phyloP scores from a whole-genome alignment of 2,113 vertebrate species.

The Gopherus evgoodei region DNA sequence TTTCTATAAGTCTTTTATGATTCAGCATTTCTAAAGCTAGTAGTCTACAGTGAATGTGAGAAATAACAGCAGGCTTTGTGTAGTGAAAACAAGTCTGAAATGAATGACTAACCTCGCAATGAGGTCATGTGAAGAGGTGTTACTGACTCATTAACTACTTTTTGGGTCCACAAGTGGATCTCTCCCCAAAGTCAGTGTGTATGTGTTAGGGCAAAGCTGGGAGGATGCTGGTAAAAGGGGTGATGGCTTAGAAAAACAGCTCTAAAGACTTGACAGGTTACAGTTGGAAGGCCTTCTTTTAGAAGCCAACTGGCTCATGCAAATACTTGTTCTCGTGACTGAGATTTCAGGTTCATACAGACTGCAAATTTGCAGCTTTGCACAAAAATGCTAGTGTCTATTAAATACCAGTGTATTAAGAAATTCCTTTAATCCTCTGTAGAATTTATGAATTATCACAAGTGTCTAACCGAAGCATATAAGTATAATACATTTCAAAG shows the following conservation, averaged over 20 bases:
- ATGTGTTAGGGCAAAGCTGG: neutral
- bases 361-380: neutral
- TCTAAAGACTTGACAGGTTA: neutral
- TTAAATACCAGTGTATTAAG: neutral
- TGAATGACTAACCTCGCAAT: conserved; percentile 6
- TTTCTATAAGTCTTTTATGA: conserved; percentile 28
- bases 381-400: neutral
- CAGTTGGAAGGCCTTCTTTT: no score
- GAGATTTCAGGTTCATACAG: neutral
- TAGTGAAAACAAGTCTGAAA: conserved; percentile 1
- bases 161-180: neutral
- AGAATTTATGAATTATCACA: conserved; percentile 10
- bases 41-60: conserved; percentile 39
- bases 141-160: neutral
- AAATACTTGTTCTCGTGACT: fast-evolving
- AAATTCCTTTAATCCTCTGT: neutral
- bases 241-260: neutral
- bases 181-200: neutral
- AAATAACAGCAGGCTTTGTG: conserved; percentile 42
- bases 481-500: conserved; percentile 13
- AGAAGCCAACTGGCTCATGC: fast-evolving
- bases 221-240: fast-evolving
- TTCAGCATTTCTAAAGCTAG: conserved; percentile 37
- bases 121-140: neutral
- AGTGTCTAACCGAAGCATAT: conserved; percentile 48